Base-by-base conservation (phyloP, 2,797 vertebrate species). In the Lacerta viridis region DNA sequence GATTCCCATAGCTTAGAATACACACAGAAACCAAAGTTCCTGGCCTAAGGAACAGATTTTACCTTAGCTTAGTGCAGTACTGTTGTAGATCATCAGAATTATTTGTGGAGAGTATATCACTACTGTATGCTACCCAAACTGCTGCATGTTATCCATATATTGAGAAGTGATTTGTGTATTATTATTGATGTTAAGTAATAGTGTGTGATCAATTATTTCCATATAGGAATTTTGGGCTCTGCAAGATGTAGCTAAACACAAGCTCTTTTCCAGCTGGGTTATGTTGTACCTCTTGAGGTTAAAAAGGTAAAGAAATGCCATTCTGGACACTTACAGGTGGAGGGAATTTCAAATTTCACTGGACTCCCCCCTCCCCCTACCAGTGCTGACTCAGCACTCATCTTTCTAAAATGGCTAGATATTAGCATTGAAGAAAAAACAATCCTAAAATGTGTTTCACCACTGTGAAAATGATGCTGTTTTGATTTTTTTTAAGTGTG, bases 181-280 rank as follows among this genome's bases (percentile, higher is more conserved):
- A 82, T 91, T 89, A 76, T 36, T 72, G 50, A 55, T 55, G 72
- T 84, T 82, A 0, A 55, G 81, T 8, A 89, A 80, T 33, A 83
- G 8, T 25, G 71, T 71, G 36, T 6, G 61, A 33, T 64, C 55
- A 23, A 23, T 79, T 74, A 46, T 94, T 93, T 94, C 88, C 80
- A 86, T 85, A 74, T 84, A 96, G 97, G 94, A 97, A 92, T 96
- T 97, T 91, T 98, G 97, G 97, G 97, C 97, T 88, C 96, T 98
- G 76, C 88, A 94, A 87, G 95, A 97, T 83, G 92, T 98, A 89
- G 87, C 95, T 7, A 93, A 95, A 77, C 97, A 98, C 41, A 36
- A 94, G 74, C 92, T 94, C 36, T 98, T 98, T 94, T 93, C 96
- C 89, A 95, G 97, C 20, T 98, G 97, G 98, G 94, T 98, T 92